phyloP scores from a whole-genome alignment of 2,888 invertebrate species.

The Plebejus melissa region DNA sequence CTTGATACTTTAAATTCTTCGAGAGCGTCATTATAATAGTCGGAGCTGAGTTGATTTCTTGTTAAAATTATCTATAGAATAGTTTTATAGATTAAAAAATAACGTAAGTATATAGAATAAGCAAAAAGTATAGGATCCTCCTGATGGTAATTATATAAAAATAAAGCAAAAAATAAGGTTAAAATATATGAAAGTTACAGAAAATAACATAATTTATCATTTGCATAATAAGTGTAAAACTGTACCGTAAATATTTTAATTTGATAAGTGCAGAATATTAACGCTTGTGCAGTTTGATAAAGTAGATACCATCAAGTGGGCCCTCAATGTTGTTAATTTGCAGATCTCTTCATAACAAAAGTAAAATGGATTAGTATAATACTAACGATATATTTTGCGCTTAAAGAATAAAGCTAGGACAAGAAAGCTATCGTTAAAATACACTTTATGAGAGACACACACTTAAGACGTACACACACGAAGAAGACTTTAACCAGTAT shows the following conservation, averaged over 20 bases:
- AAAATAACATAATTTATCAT: neutral
- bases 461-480: too few relatives aligned
- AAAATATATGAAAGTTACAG: neutral
- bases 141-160: conserved; percentile 21
- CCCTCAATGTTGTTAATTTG: neutral
- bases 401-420: too few relatives aligned
- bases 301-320: conserved; percentile 19
- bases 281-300: neutral
- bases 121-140: neutral
- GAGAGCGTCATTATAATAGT: conserved; percentile 33
- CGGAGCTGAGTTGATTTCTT: conserved; percentile 10
- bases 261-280: neutral
- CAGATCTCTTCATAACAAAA: neutral
- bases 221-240: neutral
- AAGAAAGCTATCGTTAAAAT: too few relatives aligned
- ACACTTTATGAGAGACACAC: too few relatives aligned
- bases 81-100: neutral
- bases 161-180: neutral
- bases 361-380: neutral
- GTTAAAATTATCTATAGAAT: neutral
- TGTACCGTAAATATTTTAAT: neutral
- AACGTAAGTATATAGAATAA: neutral
- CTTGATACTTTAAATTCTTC: conserved; percentile 35
- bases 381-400: too few relatives aligned
- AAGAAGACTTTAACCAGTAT: too few relatives aligned